Percentiles rank a stretch among this genome's conserved stretches.
phyloP scores from a whole-genome alignment of 92 coral and sea anemone species.

The Chrysogorgia sp. region DNA sequence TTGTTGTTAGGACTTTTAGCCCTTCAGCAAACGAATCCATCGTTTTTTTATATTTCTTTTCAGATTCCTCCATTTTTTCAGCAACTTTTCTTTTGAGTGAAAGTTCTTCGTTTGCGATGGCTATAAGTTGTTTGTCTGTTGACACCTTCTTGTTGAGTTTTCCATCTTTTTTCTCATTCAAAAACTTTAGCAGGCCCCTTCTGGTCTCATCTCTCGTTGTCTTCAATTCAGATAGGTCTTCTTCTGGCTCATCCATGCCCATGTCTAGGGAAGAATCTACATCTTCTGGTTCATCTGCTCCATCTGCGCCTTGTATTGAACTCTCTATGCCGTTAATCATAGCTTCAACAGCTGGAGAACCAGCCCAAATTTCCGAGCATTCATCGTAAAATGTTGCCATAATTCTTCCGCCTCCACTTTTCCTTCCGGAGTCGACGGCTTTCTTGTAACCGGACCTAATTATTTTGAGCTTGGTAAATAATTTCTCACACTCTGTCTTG shows the following conservation, averaged over 20 bases:
- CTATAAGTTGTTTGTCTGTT: conserved; percentile 11
- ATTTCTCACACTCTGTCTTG: conserved; percentile 3
- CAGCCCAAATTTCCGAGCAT: conserved; percentile 12
- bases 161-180: neutral
- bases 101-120: conserved; percentile 8
- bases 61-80: conserved; percentile 20
- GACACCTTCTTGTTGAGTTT: neutral
- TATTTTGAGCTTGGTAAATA: neutral
- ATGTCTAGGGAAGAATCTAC: too few species aligned
- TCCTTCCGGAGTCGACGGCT: conserved; percentile 9
- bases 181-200: conserved; percentile 2
- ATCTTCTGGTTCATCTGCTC: neutral
- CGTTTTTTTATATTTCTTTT: conserved; percentile 23
- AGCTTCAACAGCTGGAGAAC: conserved; percentile 1
- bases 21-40: too few species aligned
- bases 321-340: conserved; percentile 2
- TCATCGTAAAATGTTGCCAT: conserved; percentile 3
- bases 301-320: neutral
- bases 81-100: neutral
- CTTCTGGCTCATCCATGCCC: too few species aligned
- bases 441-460: neutral
- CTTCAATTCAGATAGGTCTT: too few species aligned
- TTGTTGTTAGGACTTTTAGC: conserved; percentile 1
- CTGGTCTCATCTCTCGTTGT: neutral
- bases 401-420: conserved; percentile 9